These are phyloP conservation scores for Zapus hudsonius DNA, from an alignment of 2,113 vertebrate species.

Conservation along the genomic window DNA sequence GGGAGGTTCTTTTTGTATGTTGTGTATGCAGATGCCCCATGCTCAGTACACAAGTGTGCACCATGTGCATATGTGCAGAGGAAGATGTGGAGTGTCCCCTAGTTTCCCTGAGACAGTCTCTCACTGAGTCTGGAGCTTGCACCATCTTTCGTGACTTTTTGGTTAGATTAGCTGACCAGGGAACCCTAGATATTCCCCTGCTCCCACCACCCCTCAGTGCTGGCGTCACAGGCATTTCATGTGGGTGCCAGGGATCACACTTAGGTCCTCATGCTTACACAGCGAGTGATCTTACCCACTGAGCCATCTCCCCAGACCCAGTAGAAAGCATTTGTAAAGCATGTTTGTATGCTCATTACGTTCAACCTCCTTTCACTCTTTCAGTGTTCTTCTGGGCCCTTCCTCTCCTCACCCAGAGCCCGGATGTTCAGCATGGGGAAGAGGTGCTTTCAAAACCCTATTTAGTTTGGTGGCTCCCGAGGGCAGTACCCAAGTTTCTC, in stretches of 20 bases:
- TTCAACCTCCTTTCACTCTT: background rate
- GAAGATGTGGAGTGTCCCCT: no score
- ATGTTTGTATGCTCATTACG: fast-evolving
- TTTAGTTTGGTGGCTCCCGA: background rate
- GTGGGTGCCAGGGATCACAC: background rate
- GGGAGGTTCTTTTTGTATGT: no score
- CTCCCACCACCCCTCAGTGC: background rate
- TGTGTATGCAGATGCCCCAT: no score
- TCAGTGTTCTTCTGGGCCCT: background rate
- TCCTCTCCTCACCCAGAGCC: background rate
- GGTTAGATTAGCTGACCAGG: no score
- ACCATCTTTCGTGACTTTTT: no score
- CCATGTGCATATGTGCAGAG: no score
- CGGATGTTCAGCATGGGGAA: background rate
- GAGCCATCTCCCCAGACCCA: background rate
- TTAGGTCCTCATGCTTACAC: background rate
- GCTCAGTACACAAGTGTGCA: no score
- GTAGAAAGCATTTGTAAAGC: background rate
- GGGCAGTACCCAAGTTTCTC: background rate
- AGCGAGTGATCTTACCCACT: background rate
- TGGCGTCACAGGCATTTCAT: background rate
- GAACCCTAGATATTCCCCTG: no score
- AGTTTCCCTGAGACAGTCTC: no score
- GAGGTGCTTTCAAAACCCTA: background rate
- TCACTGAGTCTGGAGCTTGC: no score